phyloP scores from a whole-genome alignment of 2,797 vertebrate genomes.

The Agapornis canus region DNA sequence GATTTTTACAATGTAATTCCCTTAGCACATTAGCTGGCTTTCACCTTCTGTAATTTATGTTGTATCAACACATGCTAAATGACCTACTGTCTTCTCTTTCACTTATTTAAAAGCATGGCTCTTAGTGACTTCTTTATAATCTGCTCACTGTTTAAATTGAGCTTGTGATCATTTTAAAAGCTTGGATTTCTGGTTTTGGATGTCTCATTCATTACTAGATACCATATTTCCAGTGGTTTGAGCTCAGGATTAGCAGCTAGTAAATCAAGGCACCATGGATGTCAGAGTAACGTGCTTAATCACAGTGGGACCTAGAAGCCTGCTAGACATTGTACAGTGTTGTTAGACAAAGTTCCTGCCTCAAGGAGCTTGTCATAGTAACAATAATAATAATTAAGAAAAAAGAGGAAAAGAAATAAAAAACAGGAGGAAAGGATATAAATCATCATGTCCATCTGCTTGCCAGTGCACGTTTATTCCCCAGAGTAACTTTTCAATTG shows the following conservation, averaged over 20 bases:
- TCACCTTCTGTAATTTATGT: conserved; percentile 3
- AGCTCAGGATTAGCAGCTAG: not conserved
- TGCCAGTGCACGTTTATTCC: not conserved
- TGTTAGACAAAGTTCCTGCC: not conserved
- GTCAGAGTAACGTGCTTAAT: not conserved
- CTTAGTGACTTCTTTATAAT: conserved; percentile 27
- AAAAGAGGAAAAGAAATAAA: not conserved
- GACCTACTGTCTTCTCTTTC: conserved; percentile 6
- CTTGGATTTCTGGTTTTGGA: conserved; percentile 23
- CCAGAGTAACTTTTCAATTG: not conserved
- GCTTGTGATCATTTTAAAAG: conserved; percentile 6
- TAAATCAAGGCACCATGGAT: not conserved
- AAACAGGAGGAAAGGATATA: not conserved
- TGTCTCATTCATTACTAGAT: not conserved
- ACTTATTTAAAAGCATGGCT: not conserved
- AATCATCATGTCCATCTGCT: not conserved
- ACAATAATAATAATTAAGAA: not conserved
- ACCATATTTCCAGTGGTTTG: not conserved
- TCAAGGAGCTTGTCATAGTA: not conserved
- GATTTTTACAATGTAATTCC: not conserved
- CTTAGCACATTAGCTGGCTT: not conserved
- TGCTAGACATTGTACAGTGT: not conserved
- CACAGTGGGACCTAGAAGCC: not conserved
- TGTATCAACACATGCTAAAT: not conserved
- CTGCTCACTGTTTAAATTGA: not conserved